Base-by-base conservation (phyloP, 2,113 vertebrate species). In the Atherinomorus stipes region DNA sequence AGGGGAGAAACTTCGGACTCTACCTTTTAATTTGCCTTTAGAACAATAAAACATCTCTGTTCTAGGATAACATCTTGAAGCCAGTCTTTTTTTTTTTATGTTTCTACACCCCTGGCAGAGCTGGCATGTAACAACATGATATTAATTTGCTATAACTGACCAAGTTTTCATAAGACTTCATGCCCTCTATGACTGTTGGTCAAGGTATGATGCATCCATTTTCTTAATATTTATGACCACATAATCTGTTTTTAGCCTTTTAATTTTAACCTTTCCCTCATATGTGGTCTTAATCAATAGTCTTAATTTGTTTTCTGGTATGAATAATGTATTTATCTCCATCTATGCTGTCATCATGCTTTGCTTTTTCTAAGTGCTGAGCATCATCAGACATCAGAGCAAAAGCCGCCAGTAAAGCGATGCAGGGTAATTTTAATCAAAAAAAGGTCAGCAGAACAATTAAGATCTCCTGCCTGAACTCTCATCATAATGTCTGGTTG, bases 361-460 rank as follows among this genome's bases (percentile, higher is more conserved):
- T 25, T 56, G 18, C 22, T 52, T 63, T 74, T 31, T 12, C 42
- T 58, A 10, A 45, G 13, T 34, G 11, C 15, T 13, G 11, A 25
- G 22, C 10, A 28, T 19, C 2, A 34, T 71, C 12, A 54, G 60
- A 77, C 63, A 68, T 45, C 15, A 49, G 75, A 42, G 50, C 62
- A 63, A 73, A 72, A 67, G 49, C 44, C 73, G 49, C 23, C 19
- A 53, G 37, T n/a, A 37, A 62, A 71, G 11, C 64, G 19, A 73
- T 15, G 22, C n/a, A 9, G 31, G 26, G 50, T 58, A 34, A 49
- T 73, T 73, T 71, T 54, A 71, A 76, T 84, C 2, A 53, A 13
- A 69, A 56, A 67, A 81, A 70, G 68, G 74, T 87, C 79, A 52
- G 62, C 40, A 51, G 66, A 76, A 71, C 52, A 80, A 83, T 79